Base-by-base conservation (phyloP, 2,888 invertebrate genomes). In the Ceraclea dissimilis region DNA sequence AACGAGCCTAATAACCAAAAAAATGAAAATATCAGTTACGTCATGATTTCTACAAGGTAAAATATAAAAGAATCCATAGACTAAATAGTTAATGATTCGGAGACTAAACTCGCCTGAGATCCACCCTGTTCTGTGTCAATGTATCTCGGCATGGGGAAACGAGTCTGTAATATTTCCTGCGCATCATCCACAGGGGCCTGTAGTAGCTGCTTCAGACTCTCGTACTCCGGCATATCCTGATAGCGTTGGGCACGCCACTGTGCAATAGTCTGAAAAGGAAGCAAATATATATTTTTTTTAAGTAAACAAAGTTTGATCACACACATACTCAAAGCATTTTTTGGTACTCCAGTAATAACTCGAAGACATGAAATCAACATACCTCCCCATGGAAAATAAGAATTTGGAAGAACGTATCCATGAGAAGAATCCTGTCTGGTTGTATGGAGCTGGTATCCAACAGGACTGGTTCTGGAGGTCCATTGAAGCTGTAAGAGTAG, bases 351-450 rank as follows among this genome's bases (percentile, higher is more conserved):
- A n/a, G n/a, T n/a, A n/a, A n/a, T n/a, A n/a, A n/a, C n/a, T n/a
- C n/a, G n/a, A n/a, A n/a, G n/a, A n/a, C n/a, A n/a, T n/a, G n/a
- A n/a, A n/a, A n/a, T n/a, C n/a, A 5, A 11, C 13, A 20, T 70
- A 92, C 93, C 84, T 97, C 97, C 70, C 99, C 99, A 68, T 97
- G 97, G 75, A 97, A 99, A 67, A 99, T 99, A 56, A 99, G 85
- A 68, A 99, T 95, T 76, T 99, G 99, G 85, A 99, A 99, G 80
- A 99, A 99, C 0, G 99, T 98, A 74, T 99, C 99, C 97, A 99
- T 97, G 54, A 99, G 83, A 47, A 99, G 80, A 67, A 99, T 99
- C 59, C 95, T 82, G 72, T 99, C 99, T 0, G 96, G 88, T 71
- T 96, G 93, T 68, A 99, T 98, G 60, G 95, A 95, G 52, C 95